Base-by-base conservation (phyloP, 2,113 vertebrate genomes). In the Bolborhynchus lineola region DNA sequence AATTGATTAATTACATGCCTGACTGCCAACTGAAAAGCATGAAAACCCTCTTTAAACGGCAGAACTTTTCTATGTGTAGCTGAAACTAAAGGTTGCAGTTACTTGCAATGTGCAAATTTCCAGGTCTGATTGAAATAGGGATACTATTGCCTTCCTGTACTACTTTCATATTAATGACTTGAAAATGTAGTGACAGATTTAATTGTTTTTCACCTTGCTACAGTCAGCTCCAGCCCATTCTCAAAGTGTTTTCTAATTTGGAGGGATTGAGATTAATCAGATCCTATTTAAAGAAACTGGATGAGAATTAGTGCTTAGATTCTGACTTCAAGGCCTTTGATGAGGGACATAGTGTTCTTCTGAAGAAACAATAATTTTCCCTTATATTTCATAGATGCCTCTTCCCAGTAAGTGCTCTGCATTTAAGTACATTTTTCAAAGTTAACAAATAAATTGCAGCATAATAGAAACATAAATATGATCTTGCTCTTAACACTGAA, bases 1-100 rank as follows among this genome's bases (percentile, higher is more conserved):
- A 84, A 86, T 57, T 83, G 55, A 90, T 95, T 93, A 93, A 93
- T 94, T 93, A 86, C 76, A 90, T 83, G 76, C 81, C 71, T 86
- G 92, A 20, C 46, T 92, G 90, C 88, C 79, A 77, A 28, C 16
- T 74, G 82, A 46, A 82, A 86, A 81, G 49, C 82, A 74, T 26
- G 60, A 86, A 63, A 80, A 25, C 14, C 50, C 68, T 68, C 49
- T 83, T 39, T 82, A 84, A 53, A 50, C 24, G 49, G 63, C 63
- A 82, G n/a, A 57, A 67, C 44, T 80, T 28, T 47, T 72, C 63
- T 21, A 0, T 21, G 28, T 53, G 53, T 41, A 29, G 37, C 79
- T 92, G 76, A 46, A 77, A 26, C 24, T 86, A 39, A 79, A 71
- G 44, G 60, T 69, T 78, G 49, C 75, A 69, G 49, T 74, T 82